Evolutionary conservation across 1,140 invertebrate species (phyloP), one percentile per base, ranked within the genome.

Genomic region (Leptinotarsa texana): DNA sequence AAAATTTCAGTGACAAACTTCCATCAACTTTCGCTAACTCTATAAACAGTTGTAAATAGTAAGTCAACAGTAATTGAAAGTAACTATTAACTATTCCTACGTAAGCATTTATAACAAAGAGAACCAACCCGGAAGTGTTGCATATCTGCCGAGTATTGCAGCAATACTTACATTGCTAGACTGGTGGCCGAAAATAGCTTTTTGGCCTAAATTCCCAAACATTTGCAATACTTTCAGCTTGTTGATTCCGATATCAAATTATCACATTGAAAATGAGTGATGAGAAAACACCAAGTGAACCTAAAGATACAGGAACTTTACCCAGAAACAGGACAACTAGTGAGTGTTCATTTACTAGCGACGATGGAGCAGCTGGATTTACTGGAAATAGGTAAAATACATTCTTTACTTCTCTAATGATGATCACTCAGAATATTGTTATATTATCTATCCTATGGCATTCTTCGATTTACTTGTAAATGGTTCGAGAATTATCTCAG

Each of bases 301-400:
- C 80, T 2, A 77, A 81, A 57, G 80, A 83, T 57, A 79, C 74
- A 42, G 78, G 75, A 62, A 69, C 71, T 17, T 73, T 74, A 65
- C 48, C 81, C 15, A 80, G 83, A 69, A 72, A 79, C 21, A 78
- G 84, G 63, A 82, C 81, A 13, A 79, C 82, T 67, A 85, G 84
- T 75, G 84, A 85, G 76, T 83, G 81, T 74, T 84, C 83, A 5
- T 75, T 66, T 65, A 77, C 77, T 22, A 85, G 81, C 80, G 84
- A 85, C 66, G 84, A 85, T 80, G 83, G 80, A 47, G 72, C 72
- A 68, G 72, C 75, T 42, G 66, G 68, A 47, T 74, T 74, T 67
- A 74, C 77, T 33, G 80, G 80, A 73, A 82, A 79, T 79, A 76
- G 82, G 83, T 82, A 80, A 77, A 51, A 65, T 13, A 8, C 21